Evolutionary conservation across 2,797 vertebrate species (phyloP).

Genomic region (Chiloscyllium punctatum): DNA sequence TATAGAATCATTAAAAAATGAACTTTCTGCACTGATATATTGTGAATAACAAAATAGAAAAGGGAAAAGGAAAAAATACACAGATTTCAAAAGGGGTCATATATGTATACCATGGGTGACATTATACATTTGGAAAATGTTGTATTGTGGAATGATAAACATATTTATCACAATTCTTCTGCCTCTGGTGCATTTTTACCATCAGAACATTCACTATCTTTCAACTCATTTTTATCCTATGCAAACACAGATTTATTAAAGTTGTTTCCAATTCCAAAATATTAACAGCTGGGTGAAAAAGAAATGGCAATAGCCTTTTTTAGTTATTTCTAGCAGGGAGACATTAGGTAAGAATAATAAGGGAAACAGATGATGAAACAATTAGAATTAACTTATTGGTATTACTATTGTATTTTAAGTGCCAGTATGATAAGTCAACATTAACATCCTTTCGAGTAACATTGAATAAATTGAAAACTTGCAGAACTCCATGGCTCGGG

Average conservation of each 20-base stretch:
- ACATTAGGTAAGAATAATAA: background rate
- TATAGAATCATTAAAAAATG: background rate
- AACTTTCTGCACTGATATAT: background rate
- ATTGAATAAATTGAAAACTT: background rate
- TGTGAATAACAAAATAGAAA: background rate
- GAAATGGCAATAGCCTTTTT: background rate
- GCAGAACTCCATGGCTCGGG: background rate
- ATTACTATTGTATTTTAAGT: background rate
- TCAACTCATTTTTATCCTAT: background rate
- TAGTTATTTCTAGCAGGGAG: background rate
- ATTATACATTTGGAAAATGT: background rate
- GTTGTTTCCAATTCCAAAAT: background rate
- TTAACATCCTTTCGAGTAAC: background rate
- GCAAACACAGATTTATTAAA: background rate
- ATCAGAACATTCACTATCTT: background rate
- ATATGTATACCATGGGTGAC: background rate
- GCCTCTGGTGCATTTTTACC: background rate
- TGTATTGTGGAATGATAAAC: background rate
- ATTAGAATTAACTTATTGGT: background rate
- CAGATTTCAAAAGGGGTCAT: background rate
- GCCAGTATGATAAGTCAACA: background rate
- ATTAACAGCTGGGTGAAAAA: background rate
- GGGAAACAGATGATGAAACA: background rate
- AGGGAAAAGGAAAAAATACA: background rate
- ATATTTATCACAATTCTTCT: background rate